Percentiles rank a stretch among this genome's conserved stretches.
phyloP scores from a whole-genome alignment of 2,113 vertebrate genomes.

The Beaufortia kweichowensis region DNA sequence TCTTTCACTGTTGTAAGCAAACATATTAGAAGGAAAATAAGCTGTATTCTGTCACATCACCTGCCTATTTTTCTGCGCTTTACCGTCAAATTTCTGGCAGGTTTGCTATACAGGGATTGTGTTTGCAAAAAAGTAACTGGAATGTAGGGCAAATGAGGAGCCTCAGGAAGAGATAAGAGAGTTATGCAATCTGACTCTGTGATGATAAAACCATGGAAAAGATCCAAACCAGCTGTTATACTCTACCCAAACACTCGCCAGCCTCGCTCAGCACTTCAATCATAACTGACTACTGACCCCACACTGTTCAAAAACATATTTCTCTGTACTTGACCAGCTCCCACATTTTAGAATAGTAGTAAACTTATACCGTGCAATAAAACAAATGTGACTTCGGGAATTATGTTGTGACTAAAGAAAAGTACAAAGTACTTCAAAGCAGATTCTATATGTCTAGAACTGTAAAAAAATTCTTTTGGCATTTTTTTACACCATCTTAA shows the following conservation, averaged over 20 bases:
- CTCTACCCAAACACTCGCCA: not conserved
- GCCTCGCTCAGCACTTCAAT: not conserved
- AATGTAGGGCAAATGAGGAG: slow-evolving; percentile 45
- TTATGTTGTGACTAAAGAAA: no score
- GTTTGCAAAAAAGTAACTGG: slow-evolving; percentile 1
- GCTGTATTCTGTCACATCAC: not conserved
- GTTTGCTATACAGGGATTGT: slow-evolving; percentile 10
- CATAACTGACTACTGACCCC: not conserved
- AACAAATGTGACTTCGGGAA: no score
- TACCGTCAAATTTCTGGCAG: not conserved
- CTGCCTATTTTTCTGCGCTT: slow-evolving; percentile 1
- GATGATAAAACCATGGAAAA: slow-evolving; percentile 44
- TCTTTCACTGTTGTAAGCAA: slow-evolving; percentile 3
- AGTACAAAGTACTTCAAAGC: no score
- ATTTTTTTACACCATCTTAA: no score
- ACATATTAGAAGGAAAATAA: not conserved
- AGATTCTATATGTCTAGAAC: no score
- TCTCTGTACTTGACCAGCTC: not conserved
- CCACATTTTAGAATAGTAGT: no score
- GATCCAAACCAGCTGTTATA: slow-evolving; percentile 46
- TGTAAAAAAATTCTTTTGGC: no score
- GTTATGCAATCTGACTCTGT: slow-evolving; percentile 50
- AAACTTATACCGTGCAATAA: no score
- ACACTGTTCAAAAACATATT: not conserved
- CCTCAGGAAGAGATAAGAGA: slow-evolving; percentile 41